Evolutionary conservation across 2,113 vertebrate genomes (phyloP).

Genomic region (Chloroceryle aenea): DNA sequence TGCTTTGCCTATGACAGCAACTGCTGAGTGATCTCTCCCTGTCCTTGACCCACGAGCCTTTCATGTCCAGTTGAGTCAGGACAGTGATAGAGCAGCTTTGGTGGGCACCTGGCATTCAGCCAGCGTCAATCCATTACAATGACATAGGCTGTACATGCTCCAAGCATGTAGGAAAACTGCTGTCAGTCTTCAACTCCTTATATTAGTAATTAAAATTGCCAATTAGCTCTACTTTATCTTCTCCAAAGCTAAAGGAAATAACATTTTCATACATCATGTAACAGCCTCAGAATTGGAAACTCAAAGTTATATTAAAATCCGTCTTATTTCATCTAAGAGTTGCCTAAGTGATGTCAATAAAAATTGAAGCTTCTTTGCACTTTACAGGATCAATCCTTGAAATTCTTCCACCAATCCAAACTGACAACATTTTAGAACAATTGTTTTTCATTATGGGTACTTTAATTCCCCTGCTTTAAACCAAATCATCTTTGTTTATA

Average conservation of each 20-base stretch:
- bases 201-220: background rate
- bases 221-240: background rate
- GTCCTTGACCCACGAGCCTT: background rate
- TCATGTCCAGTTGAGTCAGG: background rate
- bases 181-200: background rate
- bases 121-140: background rate
- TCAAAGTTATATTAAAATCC: background rate
- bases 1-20: background rate
- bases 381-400: background rate
- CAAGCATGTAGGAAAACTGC: background rate
- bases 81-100: background rate
- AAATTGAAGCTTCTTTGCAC: background rate
- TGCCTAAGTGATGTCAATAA: background rate
- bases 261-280: background rate
- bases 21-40: background rate
- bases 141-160: background rate
- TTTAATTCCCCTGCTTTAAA: slow-evolving; percentile 51
- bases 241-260: background rate
- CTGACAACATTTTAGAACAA: slow-evolving; percentile 41
- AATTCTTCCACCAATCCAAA: slow-evolving; percentile 39
- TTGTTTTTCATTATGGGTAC: slow-evolving; percentile 56
- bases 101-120: background rate
- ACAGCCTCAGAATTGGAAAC: background rate
- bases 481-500: slow-evolving; percentile 63
- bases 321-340: background rate